Base-by-base conservation (phyloP, 1,140 invertebrate genomes). In the Copidosoma floridanum region DNA sequence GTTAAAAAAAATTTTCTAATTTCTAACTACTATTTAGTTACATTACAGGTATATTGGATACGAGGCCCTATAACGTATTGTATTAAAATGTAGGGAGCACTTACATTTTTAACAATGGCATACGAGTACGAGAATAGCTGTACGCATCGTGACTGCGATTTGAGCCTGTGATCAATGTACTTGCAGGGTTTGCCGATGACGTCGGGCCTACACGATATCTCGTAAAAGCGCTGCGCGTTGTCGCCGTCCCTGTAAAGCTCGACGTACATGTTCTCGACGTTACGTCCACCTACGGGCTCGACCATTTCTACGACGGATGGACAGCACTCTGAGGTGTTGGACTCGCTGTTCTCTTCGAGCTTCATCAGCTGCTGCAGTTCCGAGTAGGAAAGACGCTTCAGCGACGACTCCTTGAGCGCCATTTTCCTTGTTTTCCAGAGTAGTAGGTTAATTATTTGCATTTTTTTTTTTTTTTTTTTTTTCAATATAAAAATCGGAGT, bases 111-210 rank as follows among this genome's bases (percentile, higher is more conserved):
- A 23, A 93, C 88, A 54, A 94, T 83, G 12, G 92, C 92, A 76
- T 94, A 95, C 1, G 88, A 86, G 71, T 89, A 94, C n/a, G 89
- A 89, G 76, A 89, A 91, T 74, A 89, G 88, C 75, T 94, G 92
- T 10, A 90, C 86, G 78, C 92, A 95, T 67, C 83, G 81, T 4
- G 91, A 92, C 48, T 85, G 83, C 63, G 85, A 85, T 69, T 83
- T 83, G 23, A 89, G 78, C 53, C 85, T 83, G 12, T 84, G 81
- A 73, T 92, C 87, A 59, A 93, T 82, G 77, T 90, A 93, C 35
- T 85, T 77, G 73, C 92, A 94, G 1, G 89, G 89, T 68, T 85
- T 85, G 68, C 88, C 84, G 61, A 85, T 83, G 14, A 92, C 84
- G 35, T 85, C 86, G 11, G 83, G 75, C 26, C 84, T 83, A 74